A percentile compares a stretch with the other conserved stretches of the same genome.
These are phyloP conservation scores for Anguilla obscura DNA, from an alignment of 2,797 vertebrate species.

Conservation along the genomic window DNA sequence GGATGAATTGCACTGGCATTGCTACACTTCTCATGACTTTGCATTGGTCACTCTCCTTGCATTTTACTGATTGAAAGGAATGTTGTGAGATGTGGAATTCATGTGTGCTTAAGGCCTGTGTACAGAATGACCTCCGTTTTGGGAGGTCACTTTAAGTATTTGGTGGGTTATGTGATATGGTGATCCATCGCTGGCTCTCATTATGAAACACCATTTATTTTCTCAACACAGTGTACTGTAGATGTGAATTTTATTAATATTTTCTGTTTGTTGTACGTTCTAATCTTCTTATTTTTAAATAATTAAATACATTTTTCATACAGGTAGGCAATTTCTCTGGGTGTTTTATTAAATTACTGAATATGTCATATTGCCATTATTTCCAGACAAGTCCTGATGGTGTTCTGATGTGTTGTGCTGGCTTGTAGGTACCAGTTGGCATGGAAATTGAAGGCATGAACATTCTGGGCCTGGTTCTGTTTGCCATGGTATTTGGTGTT, in stretches of 20 bases:
- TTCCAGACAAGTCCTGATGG: neutral
- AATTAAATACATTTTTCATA: no score
- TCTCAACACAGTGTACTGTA: neutral
- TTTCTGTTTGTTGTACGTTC: neutral
- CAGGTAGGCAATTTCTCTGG: neutral
- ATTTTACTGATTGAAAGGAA: neutral
- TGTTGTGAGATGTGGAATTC: neutral
- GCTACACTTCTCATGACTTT: neutral
- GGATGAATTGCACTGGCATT: neutral
- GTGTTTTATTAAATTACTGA: neutral
- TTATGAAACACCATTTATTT: neutral
- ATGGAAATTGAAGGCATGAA: conserved; percentile 93
- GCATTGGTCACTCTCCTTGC: neutral
- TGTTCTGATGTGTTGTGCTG: neutral
- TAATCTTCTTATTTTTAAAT: neutral
- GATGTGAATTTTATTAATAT: no score
- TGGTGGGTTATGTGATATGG: neutral
- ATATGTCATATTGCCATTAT: neutral
- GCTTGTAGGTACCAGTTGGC: conserved; percentile 80
- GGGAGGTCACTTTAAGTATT: neutral
- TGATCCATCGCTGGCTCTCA: neutral
- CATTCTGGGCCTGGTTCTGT: conserved; percentile 93
- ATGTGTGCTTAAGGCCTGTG: neutral
- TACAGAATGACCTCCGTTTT: neutral
- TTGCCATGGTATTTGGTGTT: conserved; percentile 92